Evolutionary conservation across 2,888 invertebrate species (phyloP).

Genomic region (Caenorhabditis panamensis): DNA sequence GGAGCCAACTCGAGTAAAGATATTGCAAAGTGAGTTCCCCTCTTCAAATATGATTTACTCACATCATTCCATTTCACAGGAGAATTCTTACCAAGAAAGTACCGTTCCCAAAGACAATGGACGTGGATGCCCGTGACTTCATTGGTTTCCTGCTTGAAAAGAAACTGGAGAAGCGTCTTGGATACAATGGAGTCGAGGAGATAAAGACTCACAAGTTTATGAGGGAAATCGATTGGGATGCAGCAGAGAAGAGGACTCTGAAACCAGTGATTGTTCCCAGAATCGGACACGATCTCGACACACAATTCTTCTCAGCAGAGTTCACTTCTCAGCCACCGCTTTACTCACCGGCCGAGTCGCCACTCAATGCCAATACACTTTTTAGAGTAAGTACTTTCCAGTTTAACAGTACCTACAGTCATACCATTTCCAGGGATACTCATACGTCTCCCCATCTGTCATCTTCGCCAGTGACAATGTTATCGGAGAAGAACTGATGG

Average conservation of each 20-base stretch:
- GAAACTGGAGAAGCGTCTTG: slow-evolving; percentile 91
- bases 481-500: slow-evolving; percentile 86
- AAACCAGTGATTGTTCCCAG: slow-evolving; percentile 93
- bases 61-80: slow-evolving; percentile 81
- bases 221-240: slow-evolving; percentile 89
- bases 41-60: no score
- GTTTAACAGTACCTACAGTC: no score
- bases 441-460: slow-evolving; percentile 94
- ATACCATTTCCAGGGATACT: slow-evolving; percentile 87
- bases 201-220: slow-evolving; percentile 85
- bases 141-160: slow-evolving; percentile 90
- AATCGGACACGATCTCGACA: slow-evolving; percentile 88
- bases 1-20: slow-evolving; percentile 94
- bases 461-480: slow-evolving; percentile 87
- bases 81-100: slow-evolving; percentile 92
- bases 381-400: slow-evolving; percentile 68
- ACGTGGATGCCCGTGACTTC: slow-evolving; percentile 87
- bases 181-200: slow-evolving; percentile 91
- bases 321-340: slow-evolving; percentile 94
- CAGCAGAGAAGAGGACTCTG: slow-evolving; percentile 88
- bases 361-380: slow-evolving; percentile 83
- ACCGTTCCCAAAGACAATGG: slow-evolving; percentile 90
- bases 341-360: slow-evolving; percentile 93
- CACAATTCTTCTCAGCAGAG: slow-evolving; percentile 96
- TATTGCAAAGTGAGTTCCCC: slow-evolving; percentile 86